Conservation (phyloP, 2,113 vertebrate species). For the Chaetodon auriga region DNA sequence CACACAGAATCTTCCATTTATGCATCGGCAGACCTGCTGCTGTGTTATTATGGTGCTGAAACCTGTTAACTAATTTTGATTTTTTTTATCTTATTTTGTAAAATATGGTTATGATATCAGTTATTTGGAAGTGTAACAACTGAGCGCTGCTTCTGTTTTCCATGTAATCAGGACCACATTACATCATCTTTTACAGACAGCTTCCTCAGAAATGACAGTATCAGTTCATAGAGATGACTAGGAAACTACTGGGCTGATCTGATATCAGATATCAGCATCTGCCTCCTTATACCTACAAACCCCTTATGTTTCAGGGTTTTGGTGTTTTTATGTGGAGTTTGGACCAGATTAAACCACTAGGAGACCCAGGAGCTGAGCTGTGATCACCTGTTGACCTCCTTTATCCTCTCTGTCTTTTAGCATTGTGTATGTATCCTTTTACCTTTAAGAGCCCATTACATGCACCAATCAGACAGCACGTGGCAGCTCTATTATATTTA, state of each 20-base stretch:
- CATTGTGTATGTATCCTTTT: background rate
- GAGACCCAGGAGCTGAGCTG: background rate
- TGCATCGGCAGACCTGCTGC: background rate
- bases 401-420: background rate
- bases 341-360: background rate
- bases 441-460: slow-evolving; percentile 1
- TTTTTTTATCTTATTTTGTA: no score
- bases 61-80: background rate
- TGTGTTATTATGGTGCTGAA: background rate
- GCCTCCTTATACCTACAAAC: background rate
- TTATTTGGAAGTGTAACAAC: no score
- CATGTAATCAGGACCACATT: background rate
- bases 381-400: background rate
- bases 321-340: slow-evolving; percentile 1
- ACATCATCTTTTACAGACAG: background rate
- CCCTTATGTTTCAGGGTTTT: background rate
- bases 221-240: no score
- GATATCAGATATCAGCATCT: background rate
- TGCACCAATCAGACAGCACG: background rate
- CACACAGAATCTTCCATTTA: background rate
- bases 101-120: background rate
- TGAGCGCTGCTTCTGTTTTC: no score
- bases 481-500: background rate
- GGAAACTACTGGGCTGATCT: background rate
- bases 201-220: background rate